A percentile compares a stretch with the other conserved stretches of the same genome.
Conservation (phyloP, 2,888 invertebrate genomes). For the Polyommatus iphigenia region DNA sequence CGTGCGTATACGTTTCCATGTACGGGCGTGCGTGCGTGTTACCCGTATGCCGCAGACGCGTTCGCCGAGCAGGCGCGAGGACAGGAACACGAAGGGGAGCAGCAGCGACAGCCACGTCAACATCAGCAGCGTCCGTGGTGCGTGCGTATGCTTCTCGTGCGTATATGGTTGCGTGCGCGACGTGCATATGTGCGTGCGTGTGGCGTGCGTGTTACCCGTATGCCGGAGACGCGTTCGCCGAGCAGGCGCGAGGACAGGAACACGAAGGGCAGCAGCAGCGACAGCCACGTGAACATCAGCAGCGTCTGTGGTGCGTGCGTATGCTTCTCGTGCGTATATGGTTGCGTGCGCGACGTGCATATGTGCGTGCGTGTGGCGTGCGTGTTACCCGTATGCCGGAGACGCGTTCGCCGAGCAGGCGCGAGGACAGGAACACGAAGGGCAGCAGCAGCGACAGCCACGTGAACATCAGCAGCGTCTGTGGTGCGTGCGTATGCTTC, state of each 20-base stretch:
- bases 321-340: too few species aligned
- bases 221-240: slow-evolving; percentile 56
- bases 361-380: neutral
- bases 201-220: slow-evolving; percentile 48
- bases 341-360: too few species aligned
- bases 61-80: slow-evolving; percentile 56
- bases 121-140: slow-evolving; percentile 42
- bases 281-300: slow-evolving; percentile 44
- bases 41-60: slow-evolving; percentile 58
- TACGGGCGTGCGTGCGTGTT: slow-evolving; percentile 8
- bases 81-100: slow-evolving; percentile 70
- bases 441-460: slow-evolving; percentile 62
- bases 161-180: too few species aligned
- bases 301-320: slow-evolving; percentile 37
- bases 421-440: slow-evolving; percentile 64
- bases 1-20: too few species aligned
- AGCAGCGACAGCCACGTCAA: slow-evolving; percentile 54
- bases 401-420: slow-evolving; percentile 56
- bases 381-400: slow-evolving; percentile 54
- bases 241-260: slow-evolving; percentile 55
- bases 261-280: slow-evolving; percentile 74
- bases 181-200: too few species aligned
- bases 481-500: too few species aligned
- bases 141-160: too few species aligned
- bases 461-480: slow-evolving; percentile 43